Conservation (phyloP, 2,113 vertebrate species). For the pig (Sus scrofa) region T2T-Sscrofa CM000817.6:100568001-100568500, state of each 20-base stretch:
- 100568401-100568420: not conserved
- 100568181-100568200: not conserved
- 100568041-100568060: not conserved
- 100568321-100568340: not conserved
- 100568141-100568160: not conserved
- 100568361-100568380: not conserved
- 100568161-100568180: not conserved
- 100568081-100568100: not conserved
- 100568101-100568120: not conserved
- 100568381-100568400: not conserved
- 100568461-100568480: constrained; percentile 47
- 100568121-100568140: not conserved
- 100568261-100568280: not conserved
- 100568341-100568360: not conserved
- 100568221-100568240: not conserved
- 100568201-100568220: not conserved
- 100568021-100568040: not conserved
- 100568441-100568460: constrained; percentile 66
- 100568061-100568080: not conserved
- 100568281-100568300: not conserved
- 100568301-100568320: not conserved
- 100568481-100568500: constrained; percentile 54
- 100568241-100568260: not conserved
- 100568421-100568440: not conserved
- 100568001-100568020: not conserved